phyloP scores from a whole-genome alignment of 2,888 invertebrate species.

The Biston stratarius region DNA sequence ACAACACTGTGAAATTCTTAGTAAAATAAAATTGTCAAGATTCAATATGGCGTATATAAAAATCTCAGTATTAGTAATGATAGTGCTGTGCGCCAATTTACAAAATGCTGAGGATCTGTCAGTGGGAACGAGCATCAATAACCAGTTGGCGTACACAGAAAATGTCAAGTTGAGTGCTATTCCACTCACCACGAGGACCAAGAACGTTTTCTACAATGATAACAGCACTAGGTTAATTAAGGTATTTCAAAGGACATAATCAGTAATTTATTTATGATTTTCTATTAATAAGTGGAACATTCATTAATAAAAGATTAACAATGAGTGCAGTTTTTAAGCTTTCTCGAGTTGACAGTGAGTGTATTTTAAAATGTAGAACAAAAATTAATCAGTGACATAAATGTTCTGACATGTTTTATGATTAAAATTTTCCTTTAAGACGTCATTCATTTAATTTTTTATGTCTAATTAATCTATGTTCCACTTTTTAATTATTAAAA shows the following conservation, averaged over 20 bases:
- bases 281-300: too few relatives aligned
- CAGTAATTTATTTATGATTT: too few relatives aligned
- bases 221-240: conserved; percentile 60
- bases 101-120: conserved; percentile 55
- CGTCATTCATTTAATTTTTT: too few relatives aligned
- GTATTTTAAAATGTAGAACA: too few relatives aligned
- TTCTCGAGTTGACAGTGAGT: too few relatives aligned
- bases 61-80: conserved; percentile 37
- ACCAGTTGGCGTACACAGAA: conserved; percentile 60
- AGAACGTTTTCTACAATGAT: conserved; percentile 74
- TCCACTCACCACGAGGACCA: conserved; percentile 63
- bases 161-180: conserved; percentile 64
- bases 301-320: not conserved
- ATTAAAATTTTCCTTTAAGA: too few relatives aligned
- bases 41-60: conserved; percentile 28
- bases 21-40: conserved; percentile 5
- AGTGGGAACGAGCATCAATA: conserved; percentile 62
- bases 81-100: conserved; percentile 36
- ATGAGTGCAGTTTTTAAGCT: too few relatives aligned
- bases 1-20: not conserved
- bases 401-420: too few relatives aligned
- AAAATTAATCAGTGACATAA: too few relatives aligned
- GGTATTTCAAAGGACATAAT: conserved; percentile 54
- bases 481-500: too few relatives aligned
- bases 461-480: too few relatives aligned